Percentiles rank a stretch among this genome's conserved stretches.
phyloP scores from a whole-genome alignment of 2,797 vertebrate genomes.

The Lithobates sylvaticus region DNA sequence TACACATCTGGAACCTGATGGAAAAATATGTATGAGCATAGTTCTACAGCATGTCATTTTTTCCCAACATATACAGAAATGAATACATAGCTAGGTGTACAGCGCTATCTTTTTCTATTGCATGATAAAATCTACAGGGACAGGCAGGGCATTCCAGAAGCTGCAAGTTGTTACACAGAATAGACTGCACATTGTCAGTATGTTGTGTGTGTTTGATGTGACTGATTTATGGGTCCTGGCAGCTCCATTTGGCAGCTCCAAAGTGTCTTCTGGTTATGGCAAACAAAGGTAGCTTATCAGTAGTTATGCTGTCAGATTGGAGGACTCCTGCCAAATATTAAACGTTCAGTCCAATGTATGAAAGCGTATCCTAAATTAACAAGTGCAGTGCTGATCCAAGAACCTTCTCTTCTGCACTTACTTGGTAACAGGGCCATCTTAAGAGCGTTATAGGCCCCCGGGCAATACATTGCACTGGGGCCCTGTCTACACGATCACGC shows the following conservation, averaged over 20 bases:
- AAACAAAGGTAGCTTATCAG: slow-evolving; percentile 38
- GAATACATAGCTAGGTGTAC: neutral
- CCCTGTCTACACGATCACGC: too few relatives aligned
- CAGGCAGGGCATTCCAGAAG: slow-evolving; percentile 51
- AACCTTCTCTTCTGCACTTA: neutral
- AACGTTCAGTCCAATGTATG: slow-evolving; percentile 26
- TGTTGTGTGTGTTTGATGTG: slow-evolving; percentile 37
- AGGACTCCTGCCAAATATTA: slow-evolving; percentile 50
- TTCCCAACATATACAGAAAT: neutral
- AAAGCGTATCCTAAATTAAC: slow-evolving; percentile 19
- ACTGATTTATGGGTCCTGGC: slow-evolving; percentile 56
- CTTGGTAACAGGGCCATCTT: neutral
- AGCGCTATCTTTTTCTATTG: neutral
- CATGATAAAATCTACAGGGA: slow-evolving; percentile 31
- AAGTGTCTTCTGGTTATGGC: slow-evolving; percentile 32
- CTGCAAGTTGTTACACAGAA: slow-evolving; percentile 55
- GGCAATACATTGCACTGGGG: too few relatives aligned
- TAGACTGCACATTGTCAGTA: slow-evolving; percentile 41
- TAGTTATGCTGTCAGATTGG: slow-evolving; percentile 33
- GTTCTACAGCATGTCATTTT: neutral
- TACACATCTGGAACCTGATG: neutral
- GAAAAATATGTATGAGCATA: neutral
- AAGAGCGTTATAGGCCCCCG: too few relatives aligned
- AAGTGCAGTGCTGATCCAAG: neutral
- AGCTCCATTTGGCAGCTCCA: slow-evolving; percentile 13